Evolutionary conservation across 2,888 invertebrate genomes (phyloP), one percentile per base, ranked within the genome.

Genomic region (Ormia ochracea): DNA sequence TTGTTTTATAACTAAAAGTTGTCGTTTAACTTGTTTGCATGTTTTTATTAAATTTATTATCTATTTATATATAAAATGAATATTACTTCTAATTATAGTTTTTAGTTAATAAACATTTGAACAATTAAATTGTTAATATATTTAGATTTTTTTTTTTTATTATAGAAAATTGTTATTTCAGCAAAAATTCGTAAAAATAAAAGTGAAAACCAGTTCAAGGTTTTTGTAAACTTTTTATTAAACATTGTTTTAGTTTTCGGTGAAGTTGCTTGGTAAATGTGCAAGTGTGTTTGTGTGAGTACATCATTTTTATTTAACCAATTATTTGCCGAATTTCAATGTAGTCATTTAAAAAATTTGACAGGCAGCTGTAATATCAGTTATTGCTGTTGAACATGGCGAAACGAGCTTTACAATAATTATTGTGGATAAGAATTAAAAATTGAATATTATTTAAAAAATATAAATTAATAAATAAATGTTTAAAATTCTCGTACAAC

Each of bases 171-270:
- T 63, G 17, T 56, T 38, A 17, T 10, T 52, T 54, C 9, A 61
- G 28, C 28, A 17, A 31, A 69, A 56, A 36, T 48, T 21, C 36
- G 12, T 12, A 2, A 45, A 65, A 56, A 43, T 70, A 59, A 75
- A 79, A 81, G 59, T 52, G 72, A 78, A 65, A 83, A 66, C 59
- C 59, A 59, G 77, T 61, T 72, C 77, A 78, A 78, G 77, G 77
- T 66, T 56, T 31, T 45, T 48, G 14, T 38, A 38, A 31, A 38
- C 7, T 68, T 66, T 59, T 31, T 52, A 9, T 12, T 75, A 9
- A 36, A 61, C 48, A 5, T 21, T 28, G n/a, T 33, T 63, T 10
- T 31, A 61, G 31, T 28, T 45, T 28, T 45, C 43, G 21, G 33
- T 31, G 21, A 12, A 31, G 1, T 23, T n/a, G 1, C 14, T 10